phyloP scores from a whole-genome alignment of 2,888 invertebrate species.

The Rhabditoides inermis region DNA sequence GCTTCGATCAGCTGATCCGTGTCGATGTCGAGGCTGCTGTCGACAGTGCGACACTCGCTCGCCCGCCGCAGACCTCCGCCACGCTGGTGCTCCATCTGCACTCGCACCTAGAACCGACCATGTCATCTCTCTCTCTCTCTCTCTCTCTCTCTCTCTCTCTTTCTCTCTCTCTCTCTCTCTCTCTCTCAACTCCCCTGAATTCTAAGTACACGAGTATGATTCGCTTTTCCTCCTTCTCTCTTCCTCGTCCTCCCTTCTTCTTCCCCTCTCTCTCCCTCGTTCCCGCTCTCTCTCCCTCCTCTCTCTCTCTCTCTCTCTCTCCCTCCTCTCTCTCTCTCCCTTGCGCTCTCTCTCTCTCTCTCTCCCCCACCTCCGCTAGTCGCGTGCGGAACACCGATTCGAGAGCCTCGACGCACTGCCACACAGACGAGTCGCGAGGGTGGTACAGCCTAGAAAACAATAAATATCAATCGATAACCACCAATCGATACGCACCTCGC shows the following conservation, averaged over 20 bases:
- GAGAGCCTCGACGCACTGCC: slow-evolving; percentile 85
- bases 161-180: neutral
- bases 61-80: neutral
- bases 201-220: too few relatives aligned
- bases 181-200: slow-evolving; percentile 9
- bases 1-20: slow-evolving; percentile 26
- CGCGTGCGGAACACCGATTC: slow-evolving; percentile 83
- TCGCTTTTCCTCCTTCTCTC: too few relatives aligned
- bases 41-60: slow-evolving; percentile 18
- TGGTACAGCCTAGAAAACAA: neutral
- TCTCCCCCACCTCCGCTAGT: slow-evolving; percentile 11
- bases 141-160: neutral
- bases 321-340: neutral
- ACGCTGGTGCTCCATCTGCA: neutral
- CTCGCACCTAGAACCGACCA: slow-evolving; percentile 2
- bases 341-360: neutral
- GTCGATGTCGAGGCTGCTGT: slow-evolving; percentile 33
- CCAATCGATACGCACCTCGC: too few relatives aligned
- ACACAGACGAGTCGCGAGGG: slow-evolving; percentile 74
- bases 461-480: too few relatives aligned
- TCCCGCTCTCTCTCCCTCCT: neutral
- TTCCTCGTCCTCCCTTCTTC: too few relatives aligned
- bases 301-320: neutral
- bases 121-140: too few relatives aligned
- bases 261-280: slow-evolving; percentile 9